phyloP scores from a whole-genome alignment of 2,113 vertebrate genomes.

The Hemiscyllium ocellatum region DNA sequence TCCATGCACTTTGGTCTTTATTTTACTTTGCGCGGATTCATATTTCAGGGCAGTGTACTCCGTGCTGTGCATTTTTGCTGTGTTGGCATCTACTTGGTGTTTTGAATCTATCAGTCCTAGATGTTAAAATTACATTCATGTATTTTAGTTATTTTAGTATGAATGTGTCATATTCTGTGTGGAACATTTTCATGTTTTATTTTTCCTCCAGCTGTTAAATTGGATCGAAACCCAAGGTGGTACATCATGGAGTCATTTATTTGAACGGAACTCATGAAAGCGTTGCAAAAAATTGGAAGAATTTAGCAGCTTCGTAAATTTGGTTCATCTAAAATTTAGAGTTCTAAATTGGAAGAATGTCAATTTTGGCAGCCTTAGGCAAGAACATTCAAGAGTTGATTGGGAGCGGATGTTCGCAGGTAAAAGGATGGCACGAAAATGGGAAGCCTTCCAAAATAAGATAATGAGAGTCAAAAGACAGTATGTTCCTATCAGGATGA shows the following conservation, averaged over 20 bases:
- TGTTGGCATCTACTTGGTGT: neutral
- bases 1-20: neutral
- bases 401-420: too few species aligned
- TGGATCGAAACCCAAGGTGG: neutral
- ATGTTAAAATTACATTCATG: neutral
- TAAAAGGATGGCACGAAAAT: too few species aligned
- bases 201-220: neutral
- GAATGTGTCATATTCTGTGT: too few species aligned
- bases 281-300: neutral
- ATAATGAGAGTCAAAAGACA: too few species aligned
- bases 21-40: neutral
- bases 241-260: neutral
- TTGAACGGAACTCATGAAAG: neutral
- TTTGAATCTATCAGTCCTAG: too few species aligned
- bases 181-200: neutral
- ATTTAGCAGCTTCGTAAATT: neutral
- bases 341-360: too few species aligned
- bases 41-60: neutral
- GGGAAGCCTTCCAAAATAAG: too few species aligned
- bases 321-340: neutral
- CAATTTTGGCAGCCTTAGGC: too few species aligned
- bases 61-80: neutral
- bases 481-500: too few species aligned
- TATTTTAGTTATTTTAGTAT: neutral
- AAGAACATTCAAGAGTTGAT: too few species aligned